A percentile compares a stretch with the other conserved stretches of the same genome.
These are phyloP conservation scores for Formica aserva DNA, from an alignment of 2,888 invertebrate genomes.

Conservation along the genomic window DNA sequence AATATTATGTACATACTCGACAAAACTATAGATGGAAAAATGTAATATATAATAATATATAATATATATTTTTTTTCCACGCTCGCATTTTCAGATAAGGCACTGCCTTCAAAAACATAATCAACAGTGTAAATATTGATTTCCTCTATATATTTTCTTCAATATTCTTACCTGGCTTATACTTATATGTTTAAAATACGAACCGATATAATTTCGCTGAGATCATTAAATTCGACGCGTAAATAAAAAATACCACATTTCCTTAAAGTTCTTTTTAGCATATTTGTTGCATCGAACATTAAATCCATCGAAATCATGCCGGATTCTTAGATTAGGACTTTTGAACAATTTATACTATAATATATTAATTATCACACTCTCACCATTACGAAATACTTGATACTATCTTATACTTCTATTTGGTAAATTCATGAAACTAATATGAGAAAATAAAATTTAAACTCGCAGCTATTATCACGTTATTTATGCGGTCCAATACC, in stretches of 20 bases:
- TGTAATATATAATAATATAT: not conserved
- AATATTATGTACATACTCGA: constrained; percentile 10
- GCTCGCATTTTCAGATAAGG: constrained; percentile 34
- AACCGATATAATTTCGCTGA: constrained; percentile 4
- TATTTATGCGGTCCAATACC: not conserved
- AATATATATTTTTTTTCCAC: not conserved
- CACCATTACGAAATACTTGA: not conserved
- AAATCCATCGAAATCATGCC: not conserved
- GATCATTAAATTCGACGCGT: not conserved
- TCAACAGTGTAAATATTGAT: not conserved
- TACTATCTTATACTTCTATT: not conserved
- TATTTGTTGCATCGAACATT: not conserved
- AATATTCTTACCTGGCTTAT: not conserved
- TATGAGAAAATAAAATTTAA: constrained; percentile 23
- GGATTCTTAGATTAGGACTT: not conserved
- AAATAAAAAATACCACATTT: not conserved
- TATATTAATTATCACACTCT: constrained; percentile 2
- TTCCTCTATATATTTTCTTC: not conserved
- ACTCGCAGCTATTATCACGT: not conserved
- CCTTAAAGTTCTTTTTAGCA: not conserved
- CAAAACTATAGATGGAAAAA: constrained; percentile 25
- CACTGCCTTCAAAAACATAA: constrained; percentile 37
- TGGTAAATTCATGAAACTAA: not conserved
- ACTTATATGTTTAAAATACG: not conserved
- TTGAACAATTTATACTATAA: not conserved